These are phyloP conservation scores for Dipodomys ordii DNA, from an alignment of 2,113 vertebrate genomes.

Conservation along the genomic window DNA sequence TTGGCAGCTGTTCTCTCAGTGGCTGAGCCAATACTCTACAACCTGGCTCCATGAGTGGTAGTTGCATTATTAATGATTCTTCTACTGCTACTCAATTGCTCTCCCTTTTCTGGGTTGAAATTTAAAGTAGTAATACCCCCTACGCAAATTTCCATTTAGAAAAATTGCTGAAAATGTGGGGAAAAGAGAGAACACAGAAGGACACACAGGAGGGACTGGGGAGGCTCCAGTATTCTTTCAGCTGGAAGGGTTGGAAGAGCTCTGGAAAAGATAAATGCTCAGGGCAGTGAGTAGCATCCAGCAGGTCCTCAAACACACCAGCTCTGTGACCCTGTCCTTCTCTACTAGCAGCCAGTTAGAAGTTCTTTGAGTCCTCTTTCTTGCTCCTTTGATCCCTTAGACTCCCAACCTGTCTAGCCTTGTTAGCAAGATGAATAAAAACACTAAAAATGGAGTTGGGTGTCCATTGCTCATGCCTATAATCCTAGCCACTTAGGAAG, in stretches of 20 bases:
- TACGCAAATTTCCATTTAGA: neutral
- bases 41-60: neutral
- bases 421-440: neutral
- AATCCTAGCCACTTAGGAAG: too few relatives aligned
- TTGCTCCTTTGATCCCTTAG: neutral
- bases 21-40: neutral
- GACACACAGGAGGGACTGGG: neutral
- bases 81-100: neutral
- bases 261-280: neutral
- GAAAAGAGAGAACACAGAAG: neutral
- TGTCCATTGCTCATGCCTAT: too few relatives aligned
- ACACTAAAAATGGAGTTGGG: neutral
- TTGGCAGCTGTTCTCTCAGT: neutral
- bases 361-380: neutral
- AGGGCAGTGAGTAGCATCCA: neutral
- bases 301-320: neutral
- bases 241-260: neutral
- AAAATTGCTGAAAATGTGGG: neutral
- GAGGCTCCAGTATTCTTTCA: accelerated
- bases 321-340: neutral
- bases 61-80: neutral
- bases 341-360: neutral
- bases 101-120: constrained; percentile 9
- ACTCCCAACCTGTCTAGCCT: neutral
- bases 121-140: neutral